These are phyloP conservation scores for Phasianus colchicus DNA, from an alignment of 2,113 vertebrate genomes.

Conservation along the genomic window DNA sequence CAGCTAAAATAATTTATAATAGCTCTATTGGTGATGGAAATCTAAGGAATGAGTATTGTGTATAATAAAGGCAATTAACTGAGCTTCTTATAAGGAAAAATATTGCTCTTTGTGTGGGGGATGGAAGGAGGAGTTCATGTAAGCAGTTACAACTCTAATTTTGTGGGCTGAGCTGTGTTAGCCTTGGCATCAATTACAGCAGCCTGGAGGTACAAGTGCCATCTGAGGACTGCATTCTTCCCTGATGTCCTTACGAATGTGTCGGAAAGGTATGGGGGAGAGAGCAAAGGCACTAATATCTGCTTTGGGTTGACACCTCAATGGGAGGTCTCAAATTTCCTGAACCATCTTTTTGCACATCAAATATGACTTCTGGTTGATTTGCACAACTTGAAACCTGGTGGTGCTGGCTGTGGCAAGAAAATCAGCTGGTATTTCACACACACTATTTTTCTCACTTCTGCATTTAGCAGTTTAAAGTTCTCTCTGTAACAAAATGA, in stretches of 20 bases:
- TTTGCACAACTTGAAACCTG: neutral
- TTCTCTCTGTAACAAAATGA: constrained; percentile 23
- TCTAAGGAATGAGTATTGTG: constrained; percentile 55
- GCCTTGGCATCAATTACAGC: constrained; percentile 55
- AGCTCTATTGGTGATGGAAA: constrained; percentile 54
- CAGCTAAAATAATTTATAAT: constrained; percentile 63
- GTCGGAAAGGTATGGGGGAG: constrained; percentile 9
- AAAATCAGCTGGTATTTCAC: constrained; percentile 22
- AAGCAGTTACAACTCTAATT: constrained; percentile 58
- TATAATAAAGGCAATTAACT: constrained; percentile 67
- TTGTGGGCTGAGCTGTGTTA: constrained; percentile 45
- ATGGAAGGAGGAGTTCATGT: constrained; percentile 35
- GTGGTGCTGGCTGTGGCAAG: constrained; percentile 17
- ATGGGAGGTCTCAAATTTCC: constrained; percentile 4
- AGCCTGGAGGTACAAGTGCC: constrained; percentile 52
- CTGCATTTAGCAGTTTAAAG: constrained; percentile 17
- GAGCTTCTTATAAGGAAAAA: constrained; percentile 41
- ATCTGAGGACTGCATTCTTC: neutral
- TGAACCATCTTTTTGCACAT: neutral
- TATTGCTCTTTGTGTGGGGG: constrained; percentile 44
- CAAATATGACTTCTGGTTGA: neutral
- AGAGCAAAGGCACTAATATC: neutral
- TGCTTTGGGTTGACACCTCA: neutral
- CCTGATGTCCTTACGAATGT: neutral
- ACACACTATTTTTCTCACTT: neutral